Evolutionary conservation across 2,113 vertebrate genomes (phyloP).

Genomic region (Morphnarchus princeps): DNA sequence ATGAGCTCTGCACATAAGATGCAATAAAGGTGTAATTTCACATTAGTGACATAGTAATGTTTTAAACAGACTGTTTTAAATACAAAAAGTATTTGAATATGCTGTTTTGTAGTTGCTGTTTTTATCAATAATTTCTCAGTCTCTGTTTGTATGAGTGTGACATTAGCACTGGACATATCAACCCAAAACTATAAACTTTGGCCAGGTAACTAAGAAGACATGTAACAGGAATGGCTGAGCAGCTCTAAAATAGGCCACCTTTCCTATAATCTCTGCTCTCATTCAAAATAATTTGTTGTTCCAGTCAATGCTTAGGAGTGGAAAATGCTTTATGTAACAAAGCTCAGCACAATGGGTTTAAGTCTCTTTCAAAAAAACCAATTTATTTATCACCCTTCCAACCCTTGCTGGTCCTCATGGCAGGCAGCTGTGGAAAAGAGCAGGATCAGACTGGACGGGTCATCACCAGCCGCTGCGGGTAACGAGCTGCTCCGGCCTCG

Average conservation of each 20-base stretch:
- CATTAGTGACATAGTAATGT: background rate
- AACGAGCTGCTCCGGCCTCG: rapidly evolving
- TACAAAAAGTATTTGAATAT: background rate
- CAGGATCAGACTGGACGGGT: rapidly evolving
- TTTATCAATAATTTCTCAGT: background rate
- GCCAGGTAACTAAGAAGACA: too few relatives aligned
- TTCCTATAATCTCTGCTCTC: background rate
- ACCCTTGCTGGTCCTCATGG: rapidly evolving
- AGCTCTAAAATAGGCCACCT: background rate
- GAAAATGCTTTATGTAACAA: background rate
- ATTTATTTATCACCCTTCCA: background rate
- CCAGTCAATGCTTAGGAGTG: background rate
- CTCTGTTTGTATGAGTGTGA: background rate
- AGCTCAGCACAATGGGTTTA: background rate
- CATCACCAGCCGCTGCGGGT: rapidly evolving
- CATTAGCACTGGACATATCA: background rate
- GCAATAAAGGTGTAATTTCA: background rate
- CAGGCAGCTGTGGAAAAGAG: background rate
- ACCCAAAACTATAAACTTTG: background rate
- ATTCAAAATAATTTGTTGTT: background rate
- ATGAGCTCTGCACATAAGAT: background rate
- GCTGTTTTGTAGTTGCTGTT: background rate
- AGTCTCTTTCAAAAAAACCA: background rate
- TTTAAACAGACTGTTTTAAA: background rate
- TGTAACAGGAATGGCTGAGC: rapidly evolving